Evolutionary conservation across 2,113 vertebrate species (phyloP).

Genomic region (Collichthys lucidus): DNA sequence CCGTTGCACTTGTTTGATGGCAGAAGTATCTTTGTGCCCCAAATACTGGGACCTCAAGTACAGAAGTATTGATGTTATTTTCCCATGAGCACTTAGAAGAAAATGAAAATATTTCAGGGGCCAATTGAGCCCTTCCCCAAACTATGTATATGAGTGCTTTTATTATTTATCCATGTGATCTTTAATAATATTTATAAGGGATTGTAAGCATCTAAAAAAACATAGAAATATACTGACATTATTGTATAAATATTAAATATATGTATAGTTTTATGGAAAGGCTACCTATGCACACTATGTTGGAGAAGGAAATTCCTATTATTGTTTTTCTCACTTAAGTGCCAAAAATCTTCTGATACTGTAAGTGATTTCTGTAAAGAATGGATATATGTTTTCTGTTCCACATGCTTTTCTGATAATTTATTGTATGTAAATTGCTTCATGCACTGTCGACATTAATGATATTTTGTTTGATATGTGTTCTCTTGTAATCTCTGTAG

Average conservation of each 20-base stretch:
- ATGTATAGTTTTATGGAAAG: constrained; percentile 69
- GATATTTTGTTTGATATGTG: constrained; percentile 52
- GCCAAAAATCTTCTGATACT: constrained; percentile 66
- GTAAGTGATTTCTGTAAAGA: constrained; percentile 64
- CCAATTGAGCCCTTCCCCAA: constrained; percentile 5
- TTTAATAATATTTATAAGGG: constrained; percentile 64
- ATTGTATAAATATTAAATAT: constrained; percentile 62
- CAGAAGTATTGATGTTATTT: constrained; percentile 27
- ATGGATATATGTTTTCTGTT: constrained; percentile 39
- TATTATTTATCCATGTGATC: constrained; percentile 27
- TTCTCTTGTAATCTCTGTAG: constrained; percentile 60
- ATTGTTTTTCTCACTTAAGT: constrained; percentile 66
- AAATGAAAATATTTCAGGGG: constrained; percentile 34
- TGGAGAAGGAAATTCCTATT: constrained; percentile 38
- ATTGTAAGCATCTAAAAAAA: constrained; percentile 34
- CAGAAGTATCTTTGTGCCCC: constrained; percentile 29
- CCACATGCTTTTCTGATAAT: constrained; percentile 49
- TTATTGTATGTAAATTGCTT: constrained; percentile 72
- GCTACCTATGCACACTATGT: constrained; percentile 68
- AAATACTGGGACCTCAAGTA: constrained; percentile 28
- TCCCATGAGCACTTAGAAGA: constrained; percentile 64
- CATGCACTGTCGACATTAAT: constrained; percentile 60
- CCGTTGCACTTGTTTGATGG: constrained; percentile 48
- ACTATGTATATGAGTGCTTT: constrained; percentile 27
- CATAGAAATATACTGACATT: constrained; percentile 32